Evolutionary conservation across 2,113 vertebrate genomes (phyloP).

Genomic region (Phalacrocorax pelagicus): DNA sequence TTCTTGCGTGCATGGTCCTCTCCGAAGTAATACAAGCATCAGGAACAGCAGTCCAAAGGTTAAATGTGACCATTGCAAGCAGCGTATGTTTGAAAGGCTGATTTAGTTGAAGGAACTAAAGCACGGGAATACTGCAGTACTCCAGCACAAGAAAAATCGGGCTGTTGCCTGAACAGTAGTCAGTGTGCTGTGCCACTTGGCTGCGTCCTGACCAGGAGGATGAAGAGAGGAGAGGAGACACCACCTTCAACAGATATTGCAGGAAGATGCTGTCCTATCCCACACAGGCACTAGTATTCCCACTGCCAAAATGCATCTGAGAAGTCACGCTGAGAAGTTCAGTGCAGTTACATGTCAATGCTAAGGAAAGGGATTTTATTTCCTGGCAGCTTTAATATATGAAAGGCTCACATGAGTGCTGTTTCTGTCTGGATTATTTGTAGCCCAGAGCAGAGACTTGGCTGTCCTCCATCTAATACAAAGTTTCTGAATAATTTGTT

Average conservation of each 20-base stretch:
- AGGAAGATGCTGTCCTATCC: background rate
- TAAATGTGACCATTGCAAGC: accelerated
- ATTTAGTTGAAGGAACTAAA: background rate
- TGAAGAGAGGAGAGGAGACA: background rate
- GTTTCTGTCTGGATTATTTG: slow-evolving; percentile 12
- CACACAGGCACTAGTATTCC: accelerated
- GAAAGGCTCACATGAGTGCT: background rate
- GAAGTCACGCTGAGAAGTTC: background rate
- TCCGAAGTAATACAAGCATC: background rate
- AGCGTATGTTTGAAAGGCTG: background rate
- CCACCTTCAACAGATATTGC: background rate
- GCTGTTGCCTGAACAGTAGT: background rate
- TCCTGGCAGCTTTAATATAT: background rate
- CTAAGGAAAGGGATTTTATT: background rate
- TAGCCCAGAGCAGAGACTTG: background rate
- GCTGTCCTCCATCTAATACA: slow-evolving; percentile 26
- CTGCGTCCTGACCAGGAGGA: background rate
- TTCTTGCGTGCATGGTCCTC: background rate
- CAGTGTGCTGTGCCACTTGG: background rate
- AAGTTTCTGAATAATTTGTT: slow-evolving; percentile 41
- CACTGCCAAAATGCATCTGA: background rate
- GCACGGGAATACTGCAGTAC: background rate
- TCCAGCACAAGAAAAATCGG: background rate
- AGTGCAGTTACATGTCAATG: background rate
- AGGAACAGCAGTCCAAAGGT: background rate